Conservation (phyloP, 2,797 vertebrate species). For the Astyanax mexicanus region DNA sequence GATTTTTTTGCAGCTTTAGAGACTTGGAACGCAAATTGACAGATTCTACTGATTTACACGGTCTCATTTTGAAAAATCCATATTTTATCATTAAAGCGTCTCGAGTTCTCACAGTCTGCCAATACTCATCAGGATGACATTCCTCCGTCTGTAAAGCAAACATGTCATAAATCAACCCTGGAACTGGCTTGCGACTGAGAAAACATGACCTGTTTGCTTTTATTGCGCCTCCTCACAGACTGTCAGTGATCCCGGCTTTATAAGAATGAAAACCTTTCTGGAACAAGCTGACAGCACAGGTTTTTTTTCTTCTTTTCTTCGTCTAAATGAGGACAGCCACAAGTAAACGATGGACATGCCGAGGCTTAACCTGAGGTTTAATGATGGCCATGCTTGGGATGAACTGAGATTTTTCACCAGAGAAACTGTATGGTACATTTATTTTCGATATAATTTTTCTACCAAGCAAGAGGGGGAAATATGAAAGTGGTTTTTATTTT, state of each 20-base stretch:
- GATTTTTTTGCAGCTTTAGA: conserved; percentile 33
- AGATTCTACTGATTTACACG: conserved; percentile 65
- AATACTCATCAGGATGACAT: conserved; percentile 64
- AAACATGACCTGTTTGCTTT: conserved; percentile 30
- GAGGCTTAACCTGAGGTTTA: conserved; percentile 1
- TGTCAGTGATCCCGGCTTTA: conserved; percentile 20
- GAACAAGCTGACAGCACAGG: conserved; percentile 28
- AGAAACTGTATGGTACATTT: not conserved
- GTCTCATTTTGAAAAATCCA: conserved; percentile 74
- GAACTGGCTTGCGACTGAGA: conserved; percentile 26
- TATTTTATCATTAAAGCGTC: conserved; percentile 70
- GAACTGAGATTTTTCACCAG: not conserved
- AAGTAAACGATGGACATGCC: conserved; percentile 15
- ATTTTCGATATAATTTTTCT: conserved; percentile 21
- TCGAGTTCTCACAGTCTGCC: conserved; percentile 57
- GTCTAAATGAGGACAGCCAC: not conserved
- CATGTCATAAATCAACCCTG: conserved; percentile 53
- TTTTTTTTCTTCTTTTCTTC: no score
- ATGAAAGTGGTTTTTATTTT: not conserved
- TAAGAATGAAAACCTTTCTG: conserved; percentile 39
- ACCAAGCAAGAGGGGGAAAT: not conserved
- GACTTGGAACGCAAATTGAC: conserved; percentile 59
- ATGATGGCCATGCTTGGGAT: not conserved
- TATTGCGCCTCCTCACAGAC: conserved; percentile 20
- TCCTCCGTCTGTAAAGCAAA: conserved; percentile 61